Base-by-base conservation (phyloP, 2,113 vertebrate species). In the Hypanus sabinus region DNA sequence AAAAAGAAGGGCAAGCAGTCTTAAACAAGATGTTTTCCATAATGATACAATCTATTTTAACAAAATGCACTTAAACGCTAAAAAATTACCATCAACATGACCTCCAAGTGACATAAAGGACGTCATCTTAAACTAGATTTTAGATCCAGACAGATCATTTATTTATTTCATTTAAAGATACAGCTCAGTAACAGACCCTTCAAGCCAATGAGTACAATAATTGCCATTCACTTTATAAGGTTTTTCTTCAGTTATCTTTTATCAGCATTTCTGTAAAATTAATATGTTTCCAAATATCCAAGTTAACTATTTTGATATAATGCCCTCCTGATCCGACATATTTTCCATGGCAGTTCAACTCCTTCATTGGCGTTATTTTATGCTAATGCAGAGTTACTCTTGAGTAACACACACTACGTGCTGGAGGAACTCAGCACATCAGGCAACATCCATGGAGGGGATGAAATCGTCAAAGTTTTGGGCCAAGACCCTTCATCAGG, bases 221-320 rank as follows among this genome's bases (percentile, higher is more conserved):
- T 68, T 90, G 38, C 60, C n/a, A 36, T 65, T 60, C 85, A 65
- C 60, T 90, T 90, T 65, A 68, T n/a, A 62, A 9, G 18, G n/a
- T 88, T 65, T 65, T 1, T 7, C 62, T 62, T 90, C 60, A n/a
- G 65, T 65, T 33, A 62, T 62, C n/a, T 88, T n/a, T 88, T 18
- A 88, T 88, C 57, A n/a, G 85, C n/a, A 62, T 62, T 88, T 88
- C 57, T 88, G 60, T 27, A 57, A 62, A 88, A 88, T 30, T 33
- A 88, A 62, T 62, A 60, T 62, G 1, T 12, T 36, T 65, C 85
- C 85, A 24, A 65, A 87, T 60, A 87, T 24, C 46, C 27, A 27
- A 87, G 24, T 60, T 30, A 36, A 62, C 30, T 33, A 68, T 90
- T 65, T 60, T n/a, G 30, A 22, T 8, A 65, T 90, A 30, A 65